Evolutionary conservation across 1,140 invertebrate species (phyloP).

Genomic region (Drosophila grimshawi): DNA sequence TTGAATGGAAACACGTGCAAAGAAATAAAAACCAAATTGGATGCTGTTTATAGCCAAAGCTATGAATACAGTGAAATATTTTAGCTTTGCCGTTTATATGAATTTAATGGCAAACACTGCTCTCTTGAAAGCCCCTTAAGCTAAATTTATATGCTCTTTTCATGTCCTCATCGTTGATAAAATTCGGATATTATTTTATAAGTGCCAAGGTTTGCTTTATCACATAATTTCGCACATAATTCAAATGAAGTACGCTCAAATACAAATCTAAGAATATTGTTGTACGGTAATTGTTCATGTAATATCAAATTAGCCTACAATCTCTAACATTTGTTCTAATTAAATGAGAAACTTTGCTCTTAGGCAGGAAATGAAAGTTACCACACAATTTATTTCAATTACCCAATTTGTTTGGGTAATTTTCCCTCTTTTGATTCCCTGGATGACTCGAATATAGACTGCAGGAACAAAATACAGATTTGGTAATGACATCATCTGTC

Average conservation of each 20-base stretch:
- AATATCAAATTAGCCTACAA: not conserved
- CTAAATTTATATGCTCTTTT: not conserved
- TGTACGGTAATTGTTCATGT: not conserved
- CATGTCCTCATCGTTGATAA: not conserved
- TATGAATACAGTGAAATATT: conserved; percentile 9
- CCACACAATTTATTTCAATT: conserved; percentile 16
- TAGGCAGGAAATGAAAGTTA: conserved; percentile 9
- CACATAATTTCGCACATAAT: not conserved
- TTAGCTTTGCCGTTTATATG: not conserved
- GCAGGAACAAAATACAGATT: conserved; percentile 3
- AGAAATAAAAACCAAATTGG: conserved; percentile 16
- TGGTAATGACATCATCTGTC: conserved; percentile 9
- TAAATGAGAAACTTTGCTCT: conserved; percentile 14
- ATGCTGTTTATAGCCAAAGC: conserved; percentile 20
- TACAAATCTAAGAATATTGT: not conserved
- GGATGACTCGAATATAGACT: not conserved
- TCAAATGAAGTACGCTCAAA: not conserved
- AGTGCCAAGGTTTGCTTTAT: not conserved
- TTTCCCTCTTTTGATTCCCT: not conserved
- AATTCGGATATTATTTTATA: conserved; percentile 3
- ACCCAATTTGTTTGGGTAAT: conserved; percentile 2
- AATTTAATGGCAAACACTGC: not conserved
- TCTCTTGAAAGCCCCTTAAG: not conserved
- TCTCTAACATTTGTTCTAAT: conserved; percentile 10
- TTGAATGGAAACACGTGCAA: not conserved